These are phyloP conservation scores for Hyalella azteca DNA, from an alignment of 2,888 invertebrate genomes.

Conservation along the genomic window DNA sequence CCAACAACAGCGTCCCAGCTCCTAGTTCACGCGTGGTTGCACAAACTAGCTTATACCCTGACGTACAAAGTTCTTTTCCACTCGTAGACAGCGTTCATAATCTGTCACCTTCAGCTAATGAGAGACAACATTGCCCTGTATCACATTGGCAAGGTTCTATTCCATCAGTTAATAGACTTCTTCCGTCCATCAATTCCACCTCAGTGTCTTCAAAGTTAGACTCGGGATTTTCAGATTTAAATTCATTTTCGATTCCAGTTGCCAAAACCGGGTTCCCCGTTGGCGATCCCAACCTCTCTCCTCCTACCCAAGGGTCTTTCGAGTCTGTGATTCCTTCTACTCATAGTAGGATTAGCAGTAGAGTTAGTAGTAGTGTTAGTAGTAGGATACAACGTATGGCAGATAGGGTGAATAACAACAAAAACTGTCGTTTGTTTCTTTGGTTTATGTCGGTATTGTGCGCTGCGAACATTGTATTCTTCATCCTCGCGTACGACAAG, in stretches of 20 bases:
- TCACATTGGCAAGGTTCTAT: no score
- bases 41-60: no score
- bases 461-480: constrained; percentile 54
- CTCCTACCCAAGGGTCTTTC: background rate
- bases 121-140: no score
- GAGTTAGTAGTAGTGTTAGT: constrained; percentile 18
- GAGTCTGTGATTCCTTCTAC: background rate
- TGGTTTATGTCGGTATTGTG: constrained; percentile 55
- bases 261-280: background rate
- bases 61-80: no score
- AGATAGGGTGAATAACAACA: constrained; percentile 48
- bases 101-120: no score
- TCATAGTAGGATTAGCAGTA: no score
- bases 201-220: background rate
- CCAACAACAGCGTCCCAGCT: no score
- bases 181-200: no score
- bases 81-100: no score
- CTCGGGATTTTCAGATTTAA: background rate
- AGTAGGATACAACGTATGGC: constrained; percentile 48
- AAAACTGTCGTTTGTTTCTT: constrained; percentile 50
- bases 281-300: background rate
- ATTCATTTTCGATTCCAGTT: background rate
- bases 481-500: constrained; percentile 53
- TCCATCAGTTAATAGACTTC: no score
- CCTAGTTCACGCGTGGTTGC: no score